These are phyloP conservation scores for Chlorospingus semifuscus DNA, from an alignment of 2,797 vertebrate species.

Conservation along the genomic window DNA sequence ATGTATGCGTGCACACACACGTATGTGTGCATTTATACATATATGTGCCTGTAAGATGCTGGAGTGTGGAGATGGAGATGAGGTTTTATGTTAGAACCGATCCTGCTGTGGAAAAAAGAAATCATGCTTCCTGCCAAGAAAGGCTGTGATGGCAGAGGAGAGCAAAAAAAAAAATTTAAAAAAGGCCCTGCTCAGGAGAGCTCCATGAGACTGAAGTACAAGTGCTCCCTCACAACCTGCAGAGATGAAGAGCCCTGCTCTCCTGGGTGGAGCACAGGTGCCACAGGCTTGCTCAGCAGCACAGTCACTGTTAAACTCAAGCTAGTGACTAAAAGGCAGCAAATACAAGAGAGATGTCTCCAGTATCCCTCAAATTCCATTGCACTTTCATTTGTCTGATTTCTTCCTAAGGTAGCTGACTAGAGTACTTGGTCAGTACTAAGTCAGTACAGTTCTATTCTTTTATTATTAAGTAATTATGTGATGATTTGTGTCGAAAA, in stretches of 20 bases:
- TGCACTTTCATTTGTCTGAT: neutral
- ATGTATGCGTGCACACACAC: accelerated
- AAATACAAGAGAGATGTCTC: neutral
- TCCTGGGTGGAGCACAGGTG: neutral
- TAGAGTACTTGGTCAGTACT: too few relatives aligned
- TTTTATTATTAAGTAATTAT: neutral
- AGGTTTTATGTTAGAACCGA: neutral
- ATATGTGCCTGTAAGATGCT: neutral
- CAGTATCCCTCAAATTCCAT: neutral
- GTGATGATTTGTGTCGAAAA: neutral
- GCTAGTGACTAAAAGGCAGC: neutral
- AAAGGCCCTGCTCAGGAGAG: neutral
- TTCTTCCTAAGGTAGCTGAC: neutral
- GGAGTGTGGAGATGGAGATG: neutral
- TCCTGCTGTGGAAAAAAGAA: neutral
- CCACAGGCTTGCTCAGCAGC: neutral
- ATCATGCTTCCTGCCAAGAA: neutral
- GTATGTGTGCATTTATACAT: accelerated
- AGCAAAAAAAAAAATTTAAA: neutral
- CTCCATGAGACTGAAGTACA: neutral
- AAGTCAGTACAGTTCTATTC: neutral
- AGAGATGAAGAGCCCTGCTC: accelerated
- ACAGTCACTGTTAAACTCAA: neutral
- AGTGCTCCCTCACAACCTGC: neutral
- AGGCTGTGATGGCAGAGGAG: neutral